Evolutionary conservation across 2,888 invertebrate genomes (phyloP), one percentile per base, ranked within the genome.

Genomic region (Agrotis puta): DNA sequence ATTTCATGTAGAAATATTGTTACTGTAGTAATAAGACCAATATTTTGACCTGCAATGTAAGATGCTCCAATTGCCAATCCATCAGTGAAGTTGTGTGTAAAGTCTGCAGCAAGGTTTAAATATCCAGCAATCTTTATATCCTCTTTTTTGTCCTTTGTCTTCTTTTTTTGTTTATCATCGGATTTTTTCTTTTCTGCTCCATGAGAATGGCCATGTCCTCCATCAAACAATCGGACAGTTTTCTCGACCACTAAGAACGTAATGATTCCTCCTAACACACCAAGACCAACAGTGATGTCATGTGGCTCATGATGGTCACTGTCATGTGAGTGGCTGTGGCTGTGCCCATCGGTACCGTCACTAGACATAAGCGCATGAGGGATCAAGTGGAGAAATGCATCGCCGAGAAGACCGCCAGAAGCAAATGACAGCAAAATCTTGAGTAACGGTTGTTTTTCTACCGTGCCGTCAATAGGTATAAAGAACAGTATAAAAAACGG

Each of bases 81-180:
- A 97, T 99, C 99, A 16, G 99, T 99, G 90, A 99, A 99, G 94
- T 99, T 99, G 92, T 99, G 99, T 18, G 99, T 98, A 92, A 99
- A 99, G 93, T 99, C 99, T 48, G 99, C 99, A 64, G 98, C 99
- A 82, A 99, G 96, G 94, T 99, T 99, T 78, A 99, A 96, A 92
- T 99, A 99, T 3, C 99, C 99, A 71, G 95, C 91, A 68, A 95
- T 93, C 86, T 96, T 96, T 58, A 95, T 96, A 67, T 95, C 94
- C 70, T 95, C 88, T 78, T 96, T 95, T 74, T 92, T 94, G 20
- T 92, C 90, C 86, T 92, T 96, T 53, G 81, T 86, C 70, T 91
- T 91, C 87, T 92, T 94, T 79, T 94, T 94, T 50, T 87, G 84
- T 80, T 94, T 95, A 53, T 95, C 93, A 83, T 94, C 92, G 71